Evolutionary conservation across 92 coral and sea anemone genomes (phyloP), one percentile per base, ranked within the genome.

Genomic region (Hydrozoanthus gracilis): DNA sequence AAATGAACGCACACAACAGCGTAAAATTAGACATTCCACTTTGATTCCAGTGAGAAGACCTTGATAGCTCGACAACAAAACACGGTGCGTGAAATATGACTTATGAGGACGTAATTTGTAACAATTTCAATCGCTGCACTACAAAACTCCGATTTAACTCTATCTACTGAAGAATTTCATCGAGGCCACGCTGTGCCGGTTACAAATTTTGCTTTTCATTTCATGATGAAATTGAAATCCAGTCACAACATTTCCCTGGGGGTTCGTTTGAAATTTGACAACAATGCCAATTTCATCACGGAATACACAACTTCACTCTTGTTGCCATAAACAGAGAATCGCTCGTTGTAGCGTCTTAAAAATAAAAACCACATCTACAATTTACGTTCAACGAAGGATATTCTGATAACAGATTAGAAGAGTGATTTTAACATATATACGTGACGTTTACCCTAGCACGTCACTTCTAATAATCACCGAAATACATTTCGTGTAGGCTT

Each of bases 241-340:
- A 65, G 85, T 80, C 85, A 80, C 48, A 80, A 65, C 74, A 80
- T 80, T 60, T 60, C 85, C 85, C 69, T 35, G 75, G 83, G 85
- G 85, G 73, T 62, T 65, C 60, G 44, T 2, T 20, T 64, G 72
- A 80, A 79, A 80, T 8, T 62, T 65, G 75, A 80, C 44, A 80
- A 80, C 85, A 80, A 80, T 80, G 85, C 85, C 46, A 52, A 47
- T 62, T 80, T 48, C 75, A 62, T 80, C 85, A 80, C 85, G 85
- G 74, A 80, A 80, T 48, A 65, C 16, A 62, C 27, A 49, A 65
- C 45, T 64, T 64, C 61, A 46, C 17, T 68, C 44, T 68, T 68
- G 47, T 7, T 27, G 73, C 39, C 85, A 15, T 20, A 49, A 79
- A 46, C 35, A 80, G 45, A 80, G 39, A 9, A 3, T 48, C 44